A percentile compares a stretch with the other conserved stretches of the same genome.
These are phyloP conservation scores for Metaphire vulgaris DNA, from an alignment of 1,140 invertebrate species.

Conservation along the genomic window DNA sequence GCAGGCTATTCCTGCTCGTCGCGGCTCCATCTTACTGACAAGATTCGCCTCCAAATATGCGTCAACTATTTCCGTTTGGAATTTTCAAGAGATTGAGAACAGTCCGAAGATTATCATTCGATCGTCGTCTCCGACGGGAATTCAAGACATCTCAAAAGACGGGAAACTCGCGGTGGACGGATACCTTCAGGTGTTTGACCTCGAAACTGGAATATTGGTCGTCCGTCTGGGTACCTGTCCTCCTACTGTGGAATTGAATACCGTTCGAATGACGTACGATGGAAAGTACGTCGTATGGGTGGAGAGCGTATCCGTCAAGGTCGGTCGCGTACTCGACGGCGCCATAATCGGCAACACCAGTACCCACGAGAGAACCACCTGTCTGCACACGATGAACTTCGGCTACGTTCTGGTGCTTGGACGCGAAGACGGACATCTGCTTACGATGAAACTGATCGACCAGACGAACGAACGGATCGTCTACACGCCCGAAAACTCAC, in stretches of 20 bases:
- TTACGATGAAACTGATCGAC: constrained; percentile 26
- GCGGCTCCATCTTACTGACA: constrained; percentile 15
- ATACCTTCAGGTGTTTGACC: constrained; percentile 25
- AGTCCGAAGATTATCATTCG: background rate
- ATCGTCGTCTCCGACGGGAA: constrained; percentile 10
- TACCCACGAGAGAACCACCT: constrained; percentile 24
- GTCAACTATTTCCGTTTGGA: constrained; percentile 15
- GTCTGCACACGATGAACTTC: constrained; percentile 22
- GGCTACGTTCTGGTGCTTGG: constrained; percentile 28
- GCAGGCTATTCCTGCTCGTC: constrained; percentile 13
- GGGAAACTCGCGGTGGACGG: constrained; percentile 26
- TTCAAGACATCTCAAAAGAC: constrained; percentile 26
- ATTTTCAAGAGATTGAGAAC: constrained; percentile 6
- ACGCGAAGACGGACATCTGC: constrained; percentile 27
- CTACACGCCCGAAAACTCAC: background rate
- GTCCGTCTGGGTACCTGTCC: background rate
- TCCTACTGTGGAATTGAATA: background rate
- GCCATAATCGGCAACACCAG: constrained; percentile 6
- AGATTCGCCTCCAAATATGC: background rate
- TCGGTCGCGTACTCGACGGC: constrained; percentile 5
- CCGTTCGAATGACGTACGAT: constrained; percentile 25
- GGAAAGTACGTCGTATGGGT: constrained; percentile 27
- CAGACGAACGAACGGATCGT: background rate
- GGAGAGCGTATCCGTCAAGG: constrained; percentile 9
- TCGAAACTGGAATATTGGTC: constrained; percentile 15